A percentile compares a stretch with the other conserved stretches of the same genome.
Conservation (phyloP, 2,888 invertebrate species). For the Argynnis bischoffii region DNA sequence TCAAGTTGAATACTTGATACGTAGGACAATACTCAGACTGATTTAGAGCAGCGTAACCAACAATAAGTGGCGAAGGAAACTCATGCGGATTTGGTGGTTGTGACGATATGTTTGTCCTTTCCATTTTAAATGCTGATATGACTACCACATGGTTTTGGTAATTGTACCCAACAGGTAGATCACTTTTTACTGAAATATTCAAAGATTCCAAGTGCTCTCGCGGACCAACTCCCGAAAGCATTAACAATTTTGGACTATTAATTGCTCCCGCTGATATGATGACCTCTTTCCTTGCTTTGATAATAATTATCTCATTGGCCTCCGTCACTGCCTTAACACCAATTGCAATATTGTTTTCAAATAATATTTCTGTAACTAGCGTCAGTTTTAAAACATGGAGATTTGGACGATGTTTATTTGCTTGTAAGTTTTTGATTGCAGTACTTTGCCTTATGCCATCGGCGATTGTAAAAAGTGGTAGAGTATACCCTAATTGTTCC, state of each 20-base stretch:
- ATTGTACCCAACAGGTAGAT: constrained; percentile 55
- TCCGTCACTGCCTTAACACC: constrained; percentile 45
- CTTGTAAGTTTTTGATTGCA: constrained; percentile 47
- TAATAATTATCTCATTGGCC: constrained; percentile 37
- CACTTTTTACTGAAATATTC: constrained; percentile 46
- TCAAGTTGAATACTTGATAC: constrained; percentile 44
- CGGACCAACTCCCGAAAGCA: constrained; percentile 58
- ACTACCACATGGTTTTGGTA: constrained; percentile 49
- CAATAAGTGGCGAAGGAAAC: constrained; percentile 41
- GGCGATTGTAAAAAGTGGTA: constrained; percentile 47
- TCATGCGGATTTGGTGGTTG: constrained; percentile 41
- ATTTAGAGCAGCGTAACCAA: constrained; percentile 46
- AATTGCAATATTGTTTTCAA: constrained; percentile 48
- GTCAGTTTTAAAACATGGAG: constrained; percentile 50
- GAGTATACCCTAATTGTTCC: constrained; percentile 50
- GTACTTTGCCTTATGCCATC: constrained; percentile 50
- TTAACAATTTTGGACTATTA: constrained; percentile 52
- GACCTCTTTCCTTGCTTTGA: constrained; percentile 50
- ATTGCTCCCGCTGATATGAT: constrained; percentile 54
- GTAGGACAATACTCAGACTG: constrained; percentile 44
- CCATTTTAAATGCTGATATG: constrained; percentile 40
- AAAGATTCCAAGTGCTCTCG: constrained; percentile 47
- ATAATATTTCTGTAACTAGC: constrained; percentile 48
- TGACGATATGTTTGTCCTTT: constrained; percentile 61
- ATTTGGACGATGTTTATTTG: constrained; percentile 45